phyloP scores from a whole-genome alignment of 1,140 invertebrate species.

The Lepidotrigona ventralis region DNA sequence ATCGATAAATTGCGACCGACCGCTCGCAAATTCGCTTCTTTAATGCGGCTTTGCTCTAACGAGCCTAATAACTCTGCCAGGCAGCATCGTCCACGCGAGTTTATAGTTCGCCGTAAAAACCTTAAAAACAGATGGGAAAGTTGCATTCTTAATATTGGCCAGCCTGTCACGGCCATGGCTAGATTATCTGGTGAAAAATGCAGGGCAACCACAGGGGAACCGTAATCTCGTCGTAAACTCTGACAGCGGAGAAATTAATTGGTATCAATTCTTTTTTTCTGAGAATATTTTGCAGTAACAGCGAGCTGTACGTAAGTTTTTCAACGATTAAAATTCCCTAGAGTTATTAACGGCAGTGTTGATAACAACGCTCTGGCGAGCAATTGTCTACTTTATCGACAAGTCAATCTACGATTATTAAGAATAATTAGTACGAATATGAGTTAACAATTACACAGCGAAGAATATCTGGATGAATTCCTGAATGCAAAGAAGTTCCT shows the following conservation, averaged over 20 bases:
- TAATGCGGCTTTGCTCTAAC: constrained; percentile 43
- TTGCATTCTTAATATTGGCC: constrained; percentile 18
- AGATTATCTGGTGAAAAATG: background rate
- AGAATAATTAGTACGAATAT: no score
- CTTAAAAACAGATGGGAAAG: constrained; percentile 23
- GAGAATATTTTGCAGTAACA: no score
- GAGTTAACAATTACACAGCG: no score
- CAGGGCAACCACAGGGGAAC: background rate
- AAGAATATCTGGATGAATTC: no score
- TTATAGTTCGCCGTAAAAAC: constrained; percentile 26
- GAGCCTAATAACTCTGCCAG: constrained; percentile 31
- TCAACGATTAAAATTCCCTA: no score
- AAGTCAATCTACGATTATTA: no score
- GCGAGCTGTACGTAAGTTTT: no score
- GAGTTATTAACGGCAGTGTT: no score
- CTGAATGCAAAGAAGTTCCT: no score
- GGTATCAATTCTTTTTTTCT: background rate
- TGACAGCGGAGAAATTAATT: background rate
- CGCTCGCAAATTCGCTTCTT: constrained; percentile 48
- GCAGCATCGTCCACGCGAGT: background rate
- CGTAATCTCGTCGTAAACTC: background rate
- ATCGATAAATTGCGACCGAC: constrained; percentile 34
- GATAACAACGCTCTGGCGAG: no score
- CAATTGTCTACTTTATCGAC: no score
- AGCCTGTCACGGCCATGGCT: background rate